Evolutionary conservation across 2,888 invertebrate genomes (phyloP), one percentile per base, ranked within the genome.

Genomic region (Torymus auratus): DNA sequence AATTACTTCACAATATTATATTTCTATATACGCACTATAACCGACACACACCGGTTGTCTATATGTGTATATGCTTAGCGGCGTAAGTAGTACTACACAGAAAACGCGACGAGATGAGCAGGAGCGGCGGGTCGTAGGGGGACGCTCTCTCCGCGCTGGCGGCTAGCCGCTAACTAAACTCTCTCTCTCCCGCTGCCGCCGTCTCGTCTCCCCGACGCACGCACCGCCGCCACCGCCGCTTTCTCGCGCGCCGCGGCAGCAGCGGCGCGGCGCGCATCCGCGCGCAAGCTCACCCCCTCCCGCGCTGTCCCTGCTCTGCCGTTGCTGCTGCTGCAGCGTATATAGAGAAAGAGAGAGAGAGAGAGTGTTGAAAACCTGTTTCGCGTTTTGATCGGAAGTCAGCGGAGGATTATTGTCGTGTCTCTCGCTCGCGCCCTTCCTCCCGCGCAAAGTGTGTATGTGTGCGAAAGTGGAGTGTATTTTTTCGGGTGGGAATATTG

Each of bases 81-180:
- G 20, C 20, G 20, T 20, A n/a, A n/a, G n/a, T n/a, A n/a, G n/a
- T n/a, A 20, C 20, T 20, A 2, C 20, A 20, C 2, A 20, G 41
- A 7, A 41, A 5, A 41, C 41, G 41, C 41, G 41, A 7, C 41
- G 41, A 41, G 41, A 41, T 41, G 41, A 41, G 41, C 41, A 41
- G 7, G 41, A 41, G 7, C 41, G 70, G 7, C 41, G 70, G 65
- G 56, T 60, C 69, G 56, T 23, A 71, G n/a, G 17, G 64, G 14
- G 50, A 58, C 77, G 65, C 53, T 74, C 77, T 50, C 65, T 61
- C 70, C 55, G 20, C 73, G 82, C 85, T 87, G 88, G 88, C 90
- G 89, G 89, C 87, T 88, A 86, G 88, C 89, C 91, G 89, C 89
- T 88, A 87, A 91, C 90, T 91, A 87, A 90, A 87, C 85, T 84